These are phyloP conservation scores for Torymus auratus DNA, from an alignment of 2,888 invertebrate species.

Conservation along the genomic window DNA sequence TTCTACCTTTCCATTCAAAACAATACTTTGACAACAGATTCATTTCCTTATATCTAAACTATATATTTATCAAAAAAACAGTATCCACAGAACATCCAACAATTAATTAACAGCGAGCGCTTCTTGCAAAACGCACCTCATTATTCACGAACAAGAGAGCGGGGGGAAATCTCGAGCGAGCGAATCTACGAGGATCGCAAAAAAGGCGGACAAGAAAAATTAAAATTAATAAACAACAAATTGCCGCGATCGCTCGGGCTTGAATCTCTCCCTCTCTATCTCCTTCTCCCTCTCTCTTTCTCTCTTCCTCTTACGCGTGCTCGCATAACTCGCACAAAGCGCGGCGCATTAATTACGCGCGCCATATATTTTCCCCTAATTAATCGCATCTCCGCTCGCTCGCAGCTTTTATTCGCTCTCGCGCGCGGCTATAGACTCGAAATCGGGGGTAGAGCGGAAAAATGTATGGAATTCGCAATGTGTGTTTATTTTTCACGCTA, in stretches of 20 bases:
- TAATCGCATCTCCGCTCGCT: slow-evolving; percentile 10
- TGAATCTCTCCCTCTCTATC: not conserved
- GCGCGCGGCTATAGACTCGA: not conserved
- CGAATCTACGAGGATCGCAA: not conserved
- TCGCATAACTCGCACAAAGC: slow-evolving; percentile 8
- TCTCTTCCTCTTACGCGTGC: not conserved
- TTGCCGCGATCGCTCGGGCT: slow-evolving; percentile 12
- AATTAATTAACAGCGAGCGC: no score
- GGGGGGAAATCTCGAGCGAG: no score
- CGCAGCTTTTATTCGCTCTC: not conserved
- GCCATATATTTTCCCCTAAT: slow-evolving; percentile 33
- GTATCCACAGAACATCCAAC: no score
- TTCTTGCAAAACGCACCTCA: no score
- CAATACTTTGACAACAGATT: no score
- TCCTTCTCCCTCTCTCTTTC: not conserved
- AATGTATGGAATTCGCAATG: no score
- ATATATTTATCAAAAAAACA: no score
- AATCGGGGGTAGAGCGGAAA: not conserved
- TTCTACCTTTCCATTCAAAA: no score
- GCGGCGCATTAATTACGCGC: slow-evolving; percentile 27
- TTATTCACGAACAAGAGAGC: no score
- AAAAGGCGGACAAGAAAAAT: slow-evolving; percentile 5
- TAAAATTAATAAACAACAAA: slow-evolving; percentile 39
- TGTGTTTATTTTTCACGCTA: no score
- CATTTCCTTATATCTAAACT: no score